A percentile compares a stretch with the other conserved stretches of the same genome.
phyloP scores from a whole-genome alignment of 2,113 vertebrate species.

The Rhinopomastus cyanomelas region DNA sequence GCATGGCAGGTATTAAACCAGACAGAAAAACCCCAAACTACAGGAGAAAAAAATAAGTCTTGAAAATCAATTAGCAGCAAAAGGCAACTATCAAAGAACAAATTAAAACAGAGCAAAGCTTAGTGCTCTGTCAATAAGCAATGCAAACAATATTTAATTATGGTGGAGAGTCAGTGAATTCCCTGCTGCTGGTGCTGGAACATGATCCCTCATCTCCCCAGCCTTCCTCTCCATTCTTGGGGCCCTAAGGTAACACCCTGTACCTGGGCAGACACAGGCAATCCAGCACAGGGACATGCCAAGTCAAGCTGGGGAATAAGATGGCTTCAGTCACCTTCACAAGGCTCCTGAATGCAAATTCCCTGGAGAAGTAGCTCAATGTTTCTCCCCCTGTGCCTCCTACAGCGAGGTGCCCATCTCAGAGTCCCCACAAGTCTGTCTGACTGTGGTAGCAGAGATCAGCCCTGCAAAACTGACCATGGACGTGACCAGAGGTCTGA shows the following conservation, averaged over 20 bases:
- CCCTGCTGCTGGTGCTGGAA: not conserved
- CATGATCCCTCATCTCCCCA: not conserved
- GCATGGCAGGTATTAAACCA: constrained; percentile 62
- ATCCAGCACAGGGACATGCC: not conserved
- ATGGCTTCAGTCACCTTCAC: accelerated
- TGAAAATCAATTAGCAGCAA: constrained; percentile 79
- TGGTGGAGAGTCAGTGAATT: not conserved
- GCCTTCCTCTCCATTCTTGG: not conserved
- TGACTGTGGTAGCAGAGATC: not conserved
- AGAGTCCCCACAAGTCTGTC: not conserved
- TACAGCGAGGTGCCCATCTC: not conserved
- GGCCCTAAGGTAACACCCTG: not conserved
- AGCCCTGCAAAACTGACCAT: not conserved
- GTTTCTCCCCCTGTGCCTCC: not conserved
- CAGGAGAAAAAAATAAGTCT: not conserved
- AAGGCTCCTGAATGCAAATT: accelerated
- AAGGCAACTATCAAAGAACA: constrained; percentile 76
- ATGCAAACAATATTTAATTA: constrained; percentile 74
- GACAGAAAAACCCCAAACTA: constrained; percentile 8
- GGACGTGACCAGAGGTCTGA: not conserved
- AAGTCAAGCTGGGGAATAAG: not conserved
- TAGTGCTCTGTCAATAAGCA: constrained; percentile 76
- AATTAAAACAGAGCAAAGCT: constrained; percentile 71
- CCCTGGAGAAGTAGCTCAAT: too few relatives aligned
- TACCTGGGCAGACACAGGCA: too few relatives aligned